Base-by-base conservation (phyloP, 1,140 invertebrate species). In the Mamestra configurata region DNA sequence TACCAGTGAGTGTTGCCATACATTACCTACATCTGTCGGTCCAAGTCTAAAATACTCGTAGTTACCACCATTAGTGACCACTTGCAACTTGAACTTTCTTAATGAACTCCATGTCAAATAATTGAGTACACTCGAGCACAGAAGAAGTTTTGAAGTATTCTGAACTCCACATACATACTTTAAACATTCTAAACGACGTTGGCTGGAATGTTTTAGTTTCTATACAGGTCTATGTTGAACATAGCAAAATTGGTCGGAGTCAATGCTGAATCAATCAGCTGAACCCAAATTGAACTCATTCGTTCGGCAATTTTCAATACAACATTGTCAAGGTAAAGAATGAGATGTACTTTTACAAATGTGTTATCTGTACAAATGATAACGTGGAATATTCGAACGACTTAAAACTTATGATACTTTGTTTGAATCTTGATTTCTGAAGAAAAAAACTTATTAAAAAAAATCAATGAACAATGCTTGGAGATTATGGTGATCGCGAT, bases 91-190 rank as follows among this genome's bases (percentile, higher is more conserved):
- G 55, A 77, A 71, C 77, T 77, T 71, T 71, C 73, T 75, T 84
- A 81, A 84, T 84, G 81, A 84, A 82, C 79, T 82, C 77, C 40
- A 51, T 70, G 77, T 76, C 79, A 81, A 80, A 70, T 81, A 71
- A 46, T 68, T 68, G 20, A 68, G 37, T 43, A 68, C 37, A 68
- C 64, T 68, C 15, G 11, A 46, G 18, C 64, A 64, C 20, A 68
- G 20, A 64, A 61, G 53, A 64, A 43, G 37, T 68, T 43, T 10
- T 7, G 11, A 55, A 55, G 20, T 55, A 55, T 55, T 55, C 53
- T 55, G 20, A 24, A 43, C 37, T 68, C 20, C 18, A 22, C 59
- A 61, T 61, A 61, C 64, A n/a, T n/a, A n/a, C 7, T 43, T 24
- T 40, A 68, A 15, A 46, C 10, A 68, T 46, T 22, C 64, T 18